Evolutionary conservation across 2,888 invertebrate species (phyloP), one percentile per base, ranked within the genome.

Genomic region (Cerceris rybyensis): DNA sequence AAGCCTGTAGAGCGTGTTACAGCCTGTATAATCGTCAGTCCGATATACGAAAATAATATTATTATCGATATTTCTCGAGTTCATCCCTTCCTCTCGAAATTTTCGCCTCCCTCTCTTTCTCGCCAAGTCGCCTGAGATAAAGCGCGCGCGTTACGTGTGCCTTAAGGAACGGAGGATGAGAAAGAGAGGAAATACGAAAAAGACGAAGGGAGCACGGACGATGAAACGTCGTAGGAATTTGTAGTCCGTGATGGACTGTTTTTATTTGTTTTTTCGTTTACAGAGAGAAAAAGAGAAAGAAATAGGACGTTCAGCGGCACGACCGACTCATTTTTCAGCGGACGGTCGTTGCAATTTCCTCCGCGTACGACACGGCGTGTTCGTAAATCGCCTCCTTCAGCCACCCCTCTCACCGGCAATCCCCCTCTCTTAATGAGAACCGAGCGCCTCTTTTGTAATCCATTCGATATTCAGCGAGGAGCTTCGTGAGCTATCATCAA

Each of bases 401-500:
- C 72, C 54, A 75, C 28, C 28, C 28, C 28, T 28, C 28, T 2
- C 28, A 28, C 28, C 28, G 28, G 28, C 28, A 28, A 28, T 28
- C 28, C 28, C 28, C 4, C 28, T 28, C 28, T 28, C 28, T 28
- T 28, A 28, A 2, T 28, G 28, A 28, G 28, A 79, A 72, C 54
- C 77, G 58, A 74, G 80, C 81, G 74, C 71, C 77, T 74, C 73
- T 89, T 28, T 88, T 89, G 87, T 89, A 89, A 88, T 87, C 88
- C 87, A 88, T 82, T 86, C 83, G 84, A 88, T 88, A 88, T 87
- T 86, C 85, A 69, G 85, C 82, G 80, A 84, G 80, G 80, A 86
- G 82, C 81, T 84, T 87, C 85, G 87, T 85, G 68, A 89, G 86
- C 80, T 82, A 85, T 82, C 87, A 89, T 90, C 87, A 89, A 91